Percentiles rank a stretch among this genome's conserved stretches.
Evolutionary conservation across 2,797 vertebrate genomes (phyloP).

Genomic region (Hybognathus amarus): DNA sequence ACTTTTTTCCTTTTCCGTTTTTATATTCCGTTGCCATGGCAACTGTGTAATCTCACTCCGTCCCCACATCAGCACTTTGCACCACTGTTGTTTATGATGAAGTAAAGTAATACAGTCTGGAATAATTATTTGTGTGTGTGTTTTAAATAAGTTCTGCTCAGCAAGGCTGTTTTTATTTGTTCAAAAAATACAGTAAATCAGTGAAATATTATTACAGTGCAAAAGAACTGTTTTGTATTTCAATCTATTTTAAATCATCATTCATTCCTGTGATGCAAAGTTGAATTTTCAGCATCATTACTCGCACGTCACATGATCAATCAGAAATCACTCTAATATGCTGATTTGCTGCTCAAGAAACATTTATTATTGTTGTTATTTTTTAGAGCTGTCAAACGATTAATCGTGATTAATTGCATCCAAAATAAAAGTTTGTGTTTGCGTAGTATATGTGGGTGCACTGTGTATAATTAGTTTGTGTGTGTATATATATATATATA

Average conservation of each 20-base stretch:
- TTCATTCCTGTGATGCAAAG: neutral
- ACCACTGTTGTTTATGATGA: slow-evolving; percentile 27
- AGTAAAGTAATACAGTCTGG: neutral
- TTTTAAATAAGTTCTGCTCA: neutral
- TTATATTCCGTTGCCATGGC: slow-evolving; percentile 75
- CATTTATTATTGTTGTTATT: neutral
- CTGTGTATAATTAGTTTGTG: too few relatives aligned
- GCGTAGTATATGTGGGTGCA: too few relatives aligned
- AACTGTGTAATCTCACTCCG: slow-evolving; percentile 71
- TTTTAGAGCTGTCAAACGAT: too few relatives aligned
- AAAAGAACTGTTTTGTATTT: neutral
- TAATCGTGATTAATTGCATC: too few relatives aligned
- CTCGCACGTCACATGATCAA: neutral
- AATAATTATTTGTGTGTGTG: neutral
- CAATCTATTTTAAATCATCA: neutral
- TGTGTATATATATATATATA: too few relatives aligned
- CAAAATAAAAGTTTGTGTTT: too few relatives aligned
- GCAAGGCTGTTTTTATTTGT: neutral
- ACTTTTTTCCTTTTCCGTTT: slow-evolving; percentile 59
- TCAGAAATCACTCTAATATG: neutral
- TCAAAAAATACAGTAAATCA: neutral
- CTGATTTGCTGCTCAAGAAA: neutral
- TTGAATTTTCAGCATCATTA: neutral
- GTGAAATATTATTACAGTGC: neutral
- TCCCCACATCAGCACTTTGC: slow-evolving; percentile 52